Evolutionary conservation across 2,113 vertebrate genomes (phyloP).

Genomic region (Ictidomys tridecemlineatus): DNA sequence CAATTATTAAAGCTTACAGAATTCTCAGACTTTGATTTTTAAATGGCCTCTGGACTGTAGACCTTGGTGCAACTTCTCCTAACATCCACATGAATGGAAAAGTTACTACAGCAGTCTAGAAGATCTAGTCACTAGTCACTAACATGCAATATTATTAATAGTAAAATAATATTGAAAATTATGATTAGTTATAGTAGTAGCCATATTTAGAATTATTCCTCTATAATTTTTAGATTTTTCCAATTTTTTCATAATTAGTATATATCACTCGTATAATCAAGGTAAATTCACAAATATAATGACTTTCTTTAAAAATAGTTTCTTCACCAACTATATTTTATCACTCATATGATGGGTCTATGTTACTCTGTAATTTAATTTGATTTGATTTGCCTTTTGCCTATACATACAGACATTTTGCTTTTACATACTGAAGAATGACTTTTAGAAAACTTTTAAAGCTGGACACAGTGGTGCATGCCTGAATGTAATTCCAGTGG

Average conservation of each 20-base stretch:
- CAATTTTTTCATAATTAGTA: conserved; percentile 26
- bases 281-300: conserved; percentile 52
- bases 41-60: not conserved
- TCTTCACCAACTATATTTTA: conserved; percentile 28
- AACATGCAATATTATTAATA: not conserved
- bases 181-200: not conserved
- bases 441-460: not conserved
- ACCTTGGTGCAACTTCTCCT: not conserved
- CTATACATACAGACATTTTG: not conserved
- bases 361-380: not conserved
- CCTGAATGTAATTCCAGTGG: no score
- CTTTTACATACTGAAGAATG: not conserved
- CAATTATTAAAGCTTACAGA: not conserved
- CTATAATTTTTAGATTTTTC: conserved; percentile 42
- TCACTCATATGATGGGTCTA: not conserved
- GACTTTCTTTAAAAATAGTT: conserved; percentile 42
- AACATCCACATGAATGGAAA: not conserved
- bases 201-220: conserved; percentile 16
- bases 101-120: not conserved
- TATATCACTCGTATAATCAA: conserved; percentile 34
- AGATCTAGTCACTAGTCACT: not conserved
- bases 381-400: not conserved
- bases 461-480: no score
- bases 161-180: not conserved
- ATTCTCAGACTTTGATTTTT: not conserved